Percentiles rank a stretch among this genome's conserved stretches.
Conservation (phyloP, 2,888 invertebrate genomes). For the Adelphocoris suturalis region DNA sequence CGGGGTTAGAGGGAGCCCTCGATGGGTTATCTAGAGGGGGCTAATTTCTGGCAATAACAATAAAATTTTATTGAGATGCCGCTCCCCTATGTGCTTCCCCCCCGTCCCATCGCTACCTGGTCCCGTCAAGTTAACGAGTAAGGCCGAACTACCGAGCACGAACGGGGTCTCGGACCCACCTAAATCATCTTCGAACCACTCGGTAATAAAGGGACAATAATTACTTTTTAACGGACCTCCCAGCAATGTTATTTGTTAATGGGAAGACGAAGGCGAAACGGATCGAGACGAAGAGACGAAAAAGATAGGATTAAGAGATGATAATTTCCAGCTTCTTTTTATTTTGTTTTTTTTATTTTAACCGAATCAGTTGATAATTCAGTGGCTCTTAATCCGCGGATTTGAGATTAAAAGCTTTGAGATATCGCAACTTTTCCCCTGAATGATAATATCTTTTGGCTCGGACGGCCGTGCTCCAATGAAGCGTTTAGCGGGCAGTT, state of each 20-base stretch:
- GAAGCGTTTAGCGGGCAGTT: slow-evolving; percentile 5
- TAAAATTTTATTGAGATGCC: slow-evolving; percentile 69
- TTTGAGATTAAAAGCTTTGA: background rate
- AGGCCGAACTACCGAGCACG: slow-evolving; percentile 18
- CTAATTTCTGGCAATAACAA: slow-evolving; percentile 71
- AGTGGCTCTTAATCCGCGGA: slow-evolving; percentile 42
- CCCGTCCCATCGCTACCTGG: background rate
- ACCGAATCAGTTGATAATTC: background rate
- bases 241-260: slow-evolving; percentile 52
- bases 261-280: background rate
- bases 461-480: background rate
- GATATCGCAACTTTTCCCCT: background rate
- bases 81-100: slow-evolving; percentile 10
- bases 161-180: slow-evolving; percentile 34
- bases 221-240: slow-evolving; percentile 67
- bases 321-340: too few relatives aligned
- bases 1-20: background rate
- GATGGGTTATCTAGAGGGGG: slow-evolving; percentile 54
- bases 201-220: slow-evolving; percentile 65
- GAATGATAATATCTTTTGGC: slow-evolving; percentile 31
- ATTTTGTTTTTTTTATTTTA: background rate
- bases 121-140: slow-evolving; percentile 54
- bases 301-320: background rate
- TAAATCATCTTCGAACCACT: slow-evolving; percentile 66
- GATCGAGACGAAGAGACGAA: background rate